Base-by-base conservation (phyloP, 1,140 invertebrate genomes). In the Hypsibius dujardini region DNA sequence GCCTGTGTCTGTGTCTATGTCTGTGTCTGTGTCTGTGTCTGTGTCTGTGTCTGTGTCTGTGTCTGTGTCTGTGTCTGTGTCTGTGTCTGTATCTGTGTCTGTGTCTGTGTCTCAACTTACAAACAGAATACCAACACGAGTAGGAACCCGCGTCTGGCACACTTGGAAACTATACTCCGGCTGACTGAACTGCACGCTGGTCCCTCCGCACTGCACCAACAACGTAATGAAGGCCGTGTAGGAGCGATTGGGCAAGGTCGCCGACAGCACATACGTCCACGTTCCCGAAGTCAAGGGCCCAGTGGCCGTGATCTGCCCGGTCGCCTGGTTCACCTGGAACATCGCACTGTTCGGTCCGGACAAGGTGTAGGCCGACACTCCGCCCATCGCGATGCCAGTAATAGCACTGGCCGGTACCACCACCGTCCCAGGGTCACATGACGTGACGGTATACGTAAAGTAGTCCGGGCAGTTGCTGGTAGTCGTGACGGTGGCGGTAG, bases 401-500 rank as follows among this genome's bases (percentile, higher is more conserved):
- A 56, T 56, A n/a, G 50, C 50, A n/a, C 50, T 56, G 50, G 50
- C 50, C 50, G 50, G 50, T n/a, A 56, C 50, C 50, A 56, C 50
- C 50, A 56, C 50, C 50, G 50, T 56, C 7, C n/a, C n/a, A n/a
- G 50, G 50, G 7, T 7, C 50, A n/a, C 50, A 56, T 7, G 50
- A 7, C 50, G 50, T n/a, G 7, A 56, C 50, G 50, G 7, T 56
- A n/a, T 56, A 56, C 50, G 50, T n/a, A n/a, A 56, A 56, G 50
- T 56, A 56, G 50, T 56, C 50, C 50, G 50, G 50, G 50, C 50
- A 56, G 50, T 56, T 56, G 50, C 50, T 56, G 50, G 50, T 56
- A n/a, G 50, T 56, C 7, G n/a, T n/a, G 7, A n/a, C n/a, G 7
- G n/a, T n/a, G 7, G 50, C n/a, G 50, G 50, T 12, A n/a, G 50